phyloP scores from a whole-genome alignment of 2,797 vertebrate species.

The Gadopsis marmoratus region DNA sequence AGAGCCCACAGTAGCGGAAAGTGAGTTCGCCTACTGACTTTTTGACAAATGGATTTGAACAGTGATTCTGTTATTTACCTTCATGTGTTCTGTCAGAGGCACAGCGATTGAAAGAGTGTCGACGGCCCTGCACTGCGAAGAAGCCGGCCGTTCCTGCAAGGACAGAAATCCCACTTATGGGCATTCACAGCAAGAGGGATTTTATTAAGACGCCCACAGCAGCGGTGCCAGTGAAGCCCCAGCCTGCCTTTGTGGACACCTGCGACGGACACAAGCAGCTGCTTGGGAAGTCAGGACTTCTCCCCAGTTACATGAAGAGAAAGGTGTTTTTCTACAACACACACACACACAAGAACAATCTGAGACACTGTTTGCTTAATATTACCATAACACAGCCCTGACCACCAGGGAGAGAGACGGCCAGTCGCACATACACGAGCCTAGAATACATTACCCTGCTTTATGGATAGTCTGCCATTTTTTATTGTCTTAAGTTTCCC shows the following conservation, averaged over 20 bases:
- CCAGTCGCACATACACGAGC: not conserved
- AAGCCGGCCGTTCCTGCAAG: slow-evolving; percentile 86
- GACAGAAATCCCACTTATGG: slow-evolving; percentile 87
- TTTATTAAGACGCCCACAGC: slow-evolving; percentile 86
- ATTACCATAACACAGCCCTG: not conserved
- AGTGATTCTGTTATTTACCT: not conserved
- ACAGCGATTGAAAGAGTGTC: slow-evolving; percentile 61
- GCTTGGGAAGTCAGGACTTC: slow-evolving; percentile 92
- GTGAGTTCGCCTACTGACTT: slow-evolving; percentile 76
- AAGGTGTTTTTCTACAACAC: slow-evolving; percentile 86
- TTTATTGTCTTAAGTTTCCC: not conserved
- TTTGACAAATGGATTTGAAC: accelerated
- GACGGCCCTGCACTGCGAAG: slow-evolving; percentile 42
- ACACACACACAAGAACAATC: not conserved
- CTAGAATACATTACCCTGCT: not conserved
- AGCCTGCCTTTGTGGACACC: slow-evolving; percentile 85
- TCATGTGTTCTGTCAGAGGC: slow-evolving; percentile 77
- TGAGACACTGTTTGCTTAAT: not conserved
- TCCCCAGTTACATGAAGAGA: slow-evolving; percentile 93
- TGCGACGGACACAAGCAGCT: slow-evolving; percentile 89
- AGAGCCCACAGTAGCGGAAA: slow-evolving; percentile 83
- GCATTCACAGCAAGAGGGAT: slow-evolving; percentile 86
- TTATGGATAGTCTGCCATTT: not conserved
- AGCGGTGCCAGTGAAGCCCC: slow-evolving; percentile 86
- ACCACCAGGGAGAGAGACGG: not conserved